Base-by-base conservation (phyloP, 2,113 vertebrate genomes). In the Sciurus niger region DNA sequence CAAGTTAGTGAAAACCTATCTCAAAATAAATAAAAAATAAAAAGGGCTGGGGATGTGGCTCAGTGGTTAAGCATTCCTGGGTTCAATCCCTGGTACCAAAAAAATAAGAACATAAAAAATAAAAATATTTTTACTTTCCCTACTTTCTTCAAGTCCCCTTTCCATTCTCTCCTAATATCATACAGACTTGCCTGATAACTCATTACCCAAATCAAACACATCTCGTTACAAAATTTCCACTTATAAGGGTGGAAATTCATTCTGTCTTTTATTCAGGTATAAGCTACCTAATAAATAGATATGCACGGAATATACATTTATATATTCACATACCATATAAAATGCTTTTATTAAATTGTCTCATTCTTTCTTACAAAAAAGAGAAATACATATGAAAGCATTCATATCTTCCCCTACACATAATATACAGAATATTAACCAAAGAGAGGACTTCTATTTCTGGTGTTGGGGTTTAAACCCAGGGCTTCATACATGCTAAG, bases 141-240 rank as follows among this genome's bases (percentile, higher is more conserved):
- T 74, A 32, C 16, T 95, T 43, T 51, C 25, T 72, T 76, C 10
- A 89, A 92, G 40, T 1, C 13, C 76, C 34, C 30, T 63, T 67
- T n/a, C 91, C 9, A 77, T 53, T 89, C 43, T 92, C 25, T 76
- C 37, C 3, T 74, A 37, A 74, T 60, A 63, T 18, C 55, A 12
- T 73, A 3, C 9, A 58, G 51, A 72, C 24, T 93, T 93, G 7
- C 18, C 46, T 83, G 51, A 51, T 40, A 86, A 91, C 43, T 55
- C 48, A 85, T 58, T 60, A 89, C 84, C 3, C 13, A 95, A 95
- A 95, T 94, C 2, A 20, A 79, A 94, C 17, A 76, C 53, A 84
- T 40, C 25, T 84, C 89, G 72, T 78, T 51, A n/a, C 28, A 60
- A 28, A 58, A 32, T 43, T 82, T 83, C 10, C 28, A 70, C 1